Base-by-base conservation (phyloP, 2,888 invertebrate species). In the Rugalucina vietnamica region DNA sequence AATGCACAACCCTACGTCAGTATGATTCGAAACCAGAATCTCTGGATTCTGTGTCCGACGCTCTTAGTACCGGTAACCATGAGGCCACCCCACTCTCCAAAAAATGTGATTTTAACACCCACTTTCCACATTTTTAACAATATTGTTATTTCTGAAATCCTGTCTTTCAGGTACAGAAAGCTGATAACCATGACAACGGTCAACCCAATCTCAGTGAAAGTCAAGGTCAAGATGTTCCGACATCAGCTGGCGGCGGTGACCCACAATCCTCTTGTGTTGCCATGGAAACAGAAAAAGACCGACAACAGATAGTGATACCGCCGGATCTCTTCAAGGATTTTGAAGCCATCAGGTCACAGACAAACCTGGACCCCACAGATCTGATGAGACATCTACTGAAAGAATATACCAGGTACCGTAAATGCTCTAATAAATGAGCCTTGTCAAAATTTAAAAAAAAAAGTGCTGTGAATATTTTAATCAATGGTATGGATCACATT, bases 281-380 rank as follows among this genome's bases (percentile, higher is more conserved):
- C 65, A 34, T 82, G 34, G 79, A 73, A 4, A 34, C 36, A 54
- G 65, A 50, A 4, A 82, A 72, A 29, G 75, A 71, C 39, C 79
- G 82, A 8, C 81, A 81, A 50, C 87, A 90, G 50, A 87, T 93
- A n/a, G 89, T 89, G n/a, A 85, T 93, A 8, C 92, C 93, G 0
- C 86, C 91, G 1, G 93, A 93, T 79, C 85, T 93, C 18, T 91
- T 87, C 75, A 85, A 91, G 36, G 92, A 92, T 71, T 93, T 93
- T 73, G 88, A 91, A 79, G 90, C 91, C 1, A 84, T 93, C 50
- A 90, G 91, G 77, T 86, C 88, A 21, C 91, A 87, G 27, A 92
- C 93, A 0, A 91, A 92, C 49, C 77, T 93, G 43, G 92, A 91
- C 74, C 89, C 92, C 1, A 85, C 91, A 2, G 89, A 90, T 27